Evolutionary conservation across 2,113 vertebrate species (phyloP).

Genomic region (Scytalopus superciliaris): DNA sequence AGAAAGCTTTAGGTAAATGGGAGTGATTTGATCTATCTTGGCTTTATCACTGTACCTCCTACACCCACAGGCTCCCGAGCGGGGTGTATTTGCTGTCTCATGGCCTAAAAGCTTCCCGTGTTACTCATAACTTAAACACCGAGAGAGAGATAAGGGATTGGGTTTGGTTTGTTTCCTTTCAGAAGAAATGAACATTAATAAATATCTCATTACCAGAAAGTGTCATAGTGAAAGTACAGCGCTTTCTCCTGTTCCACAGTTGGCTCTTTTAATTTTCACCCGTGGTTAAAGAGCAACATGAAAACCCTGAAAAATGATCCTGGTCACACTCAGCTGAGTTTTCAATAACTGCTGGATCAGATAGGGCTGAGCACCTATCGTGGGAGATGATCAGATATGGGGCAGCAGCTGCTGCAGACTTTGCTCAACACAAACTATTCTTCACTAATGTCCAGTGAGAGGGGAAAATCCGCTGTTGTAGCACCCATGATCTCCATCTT

Average conservation of each 20-base stretch:
- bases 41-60: conserved; percentile 39
- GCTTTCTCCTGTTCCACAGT: conserved; percentile 44
- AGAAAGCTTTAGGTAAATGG: conserved; percentile 48
- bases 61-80: conserved; percentile 44
- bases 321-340: conserved; percentile 26
- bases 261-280: conserved; percentile 33
- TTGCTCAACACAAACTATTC: background rate
- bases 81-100: conserved; percentile 65
- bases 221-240: conserved; percentile 60
- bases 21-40: conserved; percentile 60
- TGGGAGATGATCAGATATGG: background rate
- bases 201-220: conserved; percentile 61
- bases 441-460: background rate
- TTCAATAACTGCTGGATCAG: conserved; percentile 53
- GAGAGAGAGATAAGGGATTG: conserved; percentile 46
- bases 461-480: background rate
- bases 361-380: background rate
- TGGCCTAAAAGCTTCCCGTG: conserved; percentile 63
- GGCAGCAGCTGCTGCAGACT: background rate
- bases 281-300: background rate
- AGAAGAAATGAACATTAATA: conserved; percentile 63
- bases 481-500: background rate
- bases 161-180: conserved; percentile 63
- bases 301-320: conserved; percentile 44
- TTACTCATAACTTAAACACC: conserved; percentile 64